Evolutionary conservation across 1,140 invertebrate species (phyloP), one percentile per base, ranked within the genome.

Genomic region (Formica exsecta): DNA sequence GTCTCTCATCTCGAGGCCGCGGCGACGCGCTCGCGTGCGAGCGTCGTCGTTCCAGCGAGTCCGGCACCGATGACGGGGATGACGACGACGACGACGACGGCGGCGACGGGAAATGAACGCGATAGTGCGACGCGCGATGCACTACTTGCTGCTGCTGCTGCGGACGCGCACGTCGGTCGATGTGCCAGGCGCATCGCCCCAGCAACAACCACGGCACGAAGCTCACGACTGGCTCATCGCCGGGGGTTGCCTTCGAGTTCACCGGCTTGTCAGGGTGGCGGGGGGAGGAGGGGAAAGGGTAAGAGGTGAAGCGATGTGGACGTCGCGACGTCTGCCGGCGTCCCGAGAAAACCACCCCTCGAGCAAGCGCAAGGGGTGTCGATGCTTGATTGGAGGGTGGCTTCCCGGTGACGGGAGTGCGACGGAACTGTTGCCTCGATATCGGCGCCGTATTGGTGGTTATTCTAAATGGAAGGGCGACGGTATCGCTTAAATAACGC

Each of bases 151-250:
- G 44, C 25, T 70, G 68, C 54, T 75, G 25, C 65, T 85, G 86
- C 89, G 57, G 59, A 84, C 89, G 89, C 89, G 89, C 87, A 77
- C 73, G 86, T 79, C 86, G 71, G 66, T 65, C 89, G 81, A 79
- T 83, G 68, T 68, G 73, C 81, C 76, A 93, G 92, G 88, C 91
- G 93, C 94, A 94, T 94, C 92, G 93, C 93, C 93, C 90, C 91
- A 87, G 91, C 91, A 65, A 51, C 48, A 51, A 80, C 76, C 76
- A 90, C 92, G 92, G 91, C 92, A 91, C 90, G 92, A 92, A 93
- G 91, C 93, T 94, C 92, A 93, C 93, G 92, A 94, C 93, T 94
- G 93, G 84, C 89, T 66, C 91, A 88, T 85, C 88, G 70, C 90
- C 87, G 87, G 90, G 92, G 91, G 91, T 90, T 89, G 92, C 32